Evolutionary conservation across 2,113 vertebrate genomes (phyloP), one percentile per base, ranked within the genome.

Genomic region (Terrapene triunguis): DNA sequence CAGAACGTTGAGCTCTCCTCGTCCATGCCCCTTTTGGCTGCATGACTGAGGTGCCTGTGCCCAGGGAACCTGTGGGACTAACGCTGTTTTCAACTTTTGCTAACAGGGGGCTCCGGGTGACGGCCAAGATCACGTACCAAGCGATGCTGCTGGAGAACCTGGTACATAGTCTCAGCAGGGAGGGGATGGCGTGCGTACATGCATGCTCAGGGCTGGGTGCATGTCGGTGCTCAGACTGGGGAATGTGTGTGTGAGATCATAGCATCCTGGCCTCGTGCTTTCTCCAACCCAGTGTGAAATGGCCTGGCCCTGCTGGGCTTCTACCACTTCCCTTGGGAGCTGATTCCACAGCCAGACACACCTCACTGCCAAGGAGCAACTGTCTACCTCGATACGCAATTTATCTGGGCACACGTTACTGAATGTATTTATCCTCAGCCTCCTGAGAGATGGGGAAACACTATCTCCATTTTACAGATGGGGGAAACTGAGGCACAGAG

Each of bases 111-210:
- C 99, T 99, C 27, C 99, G 97, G 84, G 99, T 98, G 2, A 99
- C 98, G 0, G 99, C 99, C 0, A 99, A 98, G 98, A 99, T 99
- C 97, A 99, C 99, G 0, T 99, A 99, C n/a, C 98, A 98, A 97
- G 99, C 98, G 0, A 98, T 99, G 86, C 97, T 99, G 89, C 99
- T 99, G 81, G 99, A 99, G 88, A 99, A 99, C 97, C 97, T 99
- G 96, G 99, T 99, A 98, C 24, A 98, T 87, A 35, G 19, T 32
- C n/a, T 25, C 29, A 35, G 48, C 80, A n/a, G 17, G 38, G 38
- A 44, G 42, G 38, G 42, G 72, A 25, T 10, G 5, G 24, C 22
- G 11, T 14, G 29, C 8, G 59, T 35, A 29, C 27, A 13, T 29
- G 57, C n/a, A 13, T 13, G 57, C n/a, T 38, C 19, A 9, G n/a